Evolutionary conservation across 1,140 invertebrate genomes (phyloP).

Genomic region (Cydia splendana): DNA sequence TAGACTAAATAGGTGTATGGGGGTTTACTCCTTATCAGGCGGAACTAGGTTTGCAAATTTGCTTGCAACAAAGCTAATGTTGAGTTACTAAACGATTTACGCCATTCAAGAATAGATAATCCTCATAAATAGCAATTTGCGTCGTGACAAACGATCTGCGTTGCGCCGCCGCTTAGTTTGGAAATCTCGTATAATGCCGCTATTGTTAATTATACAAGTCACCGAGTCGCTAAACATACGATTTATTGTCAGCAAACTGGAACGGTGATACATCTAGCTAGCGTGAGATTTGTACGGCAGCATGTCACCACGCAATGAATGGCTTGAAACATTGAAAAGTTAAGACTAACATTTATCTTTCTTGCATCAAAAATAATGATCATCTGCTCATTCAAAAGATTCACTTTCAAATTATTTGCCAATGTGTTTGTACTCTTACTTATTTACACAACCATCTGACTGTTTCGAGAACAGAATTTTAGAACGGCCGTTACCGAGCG

Average conservation of each 20-base stretch:
- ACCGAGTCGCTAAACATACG: constrained; percentile 72
- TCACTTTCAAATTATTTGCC: constrained; percentile 47
- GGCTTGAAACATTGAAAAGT: constrained; percentile 58
- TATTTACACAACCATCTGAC: background rate
- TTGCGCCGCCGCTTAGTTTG: constrained; percentile 64
- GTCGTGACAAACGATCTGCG: constrained; percentile 71
- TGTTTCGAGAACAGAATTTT: constrained; percentile 19
- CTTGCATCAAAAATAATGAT: constrained; percentile 36
- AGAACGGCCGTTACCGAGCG: background rate
- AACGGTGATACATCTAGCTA: constrained; percentile 63
- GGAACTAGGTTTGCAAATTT: constrained; percentile 21
- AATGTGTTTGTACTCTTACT: constrained; percentile 7
- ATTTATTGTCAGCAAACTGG: constrained; percentile 75
- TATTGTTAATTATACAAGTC: constrained; percentile 76
- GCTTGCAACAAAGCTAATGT: constrained; percentile 40
- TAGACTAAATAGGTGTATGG: background rate
- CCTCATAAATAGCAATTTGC: constrained; percentile 75
- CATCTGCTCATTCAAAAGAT: constrained; percentile 42
- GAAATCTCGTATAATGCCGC: constrained; percentile 73
- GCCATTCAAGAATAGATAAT: constrained; percentile 63
- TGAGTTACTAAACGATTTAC: constrained; percentile 47
- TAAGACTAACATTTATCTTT: constrained; percentile 53
- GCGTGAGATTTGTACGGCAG: constrained; percentile 62
- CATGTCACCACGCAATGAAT: constrained; percentile 50
- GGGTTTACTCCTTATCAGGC: background rate